Conservation (phyloP, 2,797 vertebrate genomes). For the Lithobates sylvaticus region DNA sequence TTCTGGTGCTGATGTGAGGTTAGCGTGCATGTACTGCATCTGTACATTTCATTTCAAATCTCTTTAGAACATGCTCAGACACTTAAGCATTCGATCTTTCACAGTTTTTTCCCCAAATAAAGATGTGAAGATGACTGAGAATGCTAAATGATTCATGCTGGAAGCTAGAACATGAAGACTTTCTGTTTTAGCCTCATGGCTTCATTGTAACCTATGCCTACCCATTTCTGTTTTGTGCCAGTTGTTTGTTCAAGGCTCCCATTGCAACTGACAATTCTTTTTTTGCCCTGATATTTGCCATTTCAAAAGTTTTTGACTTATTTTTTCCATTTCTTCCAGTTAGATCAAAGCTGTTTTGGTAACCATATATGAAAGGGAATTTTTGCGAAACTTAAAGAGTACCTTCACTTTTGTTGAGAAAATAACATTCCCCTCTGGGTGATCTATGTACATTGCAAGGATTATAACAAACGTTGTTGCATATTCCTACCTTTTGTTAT, state of each 20-base stretch:
- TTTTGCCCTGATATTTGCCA: no score
- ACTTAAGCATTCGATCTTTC: constrained; percentile 12
- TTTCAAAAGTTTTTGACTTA: no score
- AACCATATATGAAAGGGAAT: no score
- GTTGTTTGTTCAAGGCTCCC: not conserved
- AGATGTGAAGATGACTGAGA: not conserved
- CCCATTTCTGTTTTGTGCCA: not conserved
- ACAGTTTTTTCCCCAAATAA: not conserved
- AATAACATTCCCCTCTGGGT: no score
- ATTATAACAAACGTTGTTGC: no score
- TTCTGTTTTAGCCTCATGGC: no score
- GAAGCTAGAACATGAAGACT: not conserved
- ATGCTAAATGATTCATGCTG: constrained; percentile 15
- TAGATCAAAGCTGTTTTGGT: no score
- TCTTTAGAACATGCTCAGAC: constrained; percentile 25
- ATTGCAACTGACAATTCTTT: not conserved
- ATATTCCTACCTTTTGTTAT: no score
- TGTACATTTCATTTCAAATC: constrained; percentile 19
- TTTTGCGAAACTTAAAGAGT: no score
- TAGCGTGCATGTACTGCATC: constrained; percentile 7
- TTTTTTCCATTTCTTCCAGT: no score
- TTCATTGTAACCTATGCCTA: not conserved
- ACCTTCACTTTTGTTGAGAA: no score
- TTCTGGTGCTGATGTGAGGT: constrained; percentile 4
- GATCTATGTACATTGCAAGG: no score